Evolutionary conservation across 1,140 invertebrate genomes (phyloP).

Genomic region (Spodoptera litura): DNA sequence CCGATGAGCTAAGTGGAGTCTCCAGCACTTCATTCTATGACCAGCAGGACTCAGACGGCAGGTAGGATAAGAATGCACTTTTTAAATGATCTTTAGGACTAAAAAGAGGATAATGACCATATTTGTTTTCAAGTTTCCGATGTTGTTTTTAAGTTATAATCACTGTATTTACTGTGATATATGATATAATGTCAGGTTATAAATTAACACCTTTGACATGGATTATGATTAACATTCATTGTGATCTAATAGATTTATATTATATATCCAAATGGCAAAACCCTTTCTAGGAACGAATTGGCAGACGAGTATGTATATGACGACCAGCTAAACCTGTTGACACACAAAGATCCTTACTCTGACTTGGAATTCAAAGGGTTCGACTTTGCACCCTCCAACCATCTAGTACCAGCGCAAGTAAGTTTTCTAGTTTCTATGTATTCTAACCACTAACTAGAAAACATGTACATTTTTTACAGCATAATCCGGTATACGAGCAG

Average conservation of each 20-base stretch:
- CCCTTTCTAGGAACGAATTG: conserved; percentile 42
- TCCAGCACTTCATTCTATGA: conserved; percentile 57
- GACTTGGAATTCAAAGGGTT: conserved; percentile 51
- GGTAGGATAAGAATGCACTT: conserved; percentile 43
- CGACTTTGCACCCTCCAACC: conserved; percentile 40
- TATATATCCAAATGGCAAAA: too few species aligned
- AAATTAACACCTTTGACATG: too few species aligned
- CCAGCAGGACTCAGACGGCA: conserved; percentile 59
- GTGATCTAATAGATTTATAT: too few species aligned
- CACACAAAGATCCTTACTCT: conserved; percentile 31
- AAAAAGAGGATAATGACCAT: too few species aligned
- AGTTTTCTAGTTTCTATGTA: background rate
- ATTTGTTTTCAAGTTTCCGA: too few species aligned
- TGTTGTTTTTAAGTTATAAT: too few species aligned
- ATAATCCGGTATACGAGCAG: too few species aligned
- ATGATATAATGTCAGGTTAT: too few species aligned
- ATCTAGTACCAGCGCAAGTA: conserved; percentile 38
- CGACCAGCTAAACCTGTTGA: conserved; percentile 24
- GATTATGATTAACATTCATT: too few species aligned
- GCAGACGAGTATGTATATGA: conserved; percentile 45
- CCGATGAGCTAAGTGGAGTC: conserved; percentile 52
- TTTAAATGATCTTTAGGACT: too few species aligned
- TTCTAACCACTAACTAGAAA: background rate
- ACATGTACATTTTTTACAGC: too few species aligned
- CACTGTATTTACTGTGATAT: too few species aligned